Base-by-base conservation (phyloP, 1,140 invertebrate genomes). In the Caenorhabditis tropicalis region DNA sequence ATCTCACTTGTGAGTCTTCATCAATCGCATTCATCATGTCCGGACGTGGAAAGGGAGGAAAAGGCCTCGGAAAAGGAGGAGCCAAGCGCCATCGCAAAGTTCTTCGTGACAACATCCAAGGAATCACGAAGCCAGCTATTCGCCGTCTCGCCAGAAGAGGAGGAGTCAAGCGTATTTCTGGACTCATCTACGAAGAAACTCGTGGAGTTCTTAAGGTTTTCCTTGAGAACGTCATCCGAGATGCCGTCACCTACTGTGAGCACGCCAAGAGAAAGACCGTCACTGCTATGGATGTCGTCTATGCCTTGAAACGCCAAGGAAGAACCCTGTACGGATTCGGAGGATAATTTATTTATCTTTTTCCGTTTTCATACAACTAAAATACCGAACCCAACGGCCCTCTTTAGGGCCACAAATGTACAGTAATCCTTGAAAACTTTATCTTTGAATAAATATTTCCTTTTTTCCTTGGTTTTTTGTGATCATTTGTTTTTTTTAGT, bases 201-300 rank as follows among this genome's bases (percentile, higher is more conserved):
- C 86, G 86, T 29, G 86, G 86, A 49, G 86, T 87, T 43, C 74
- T 87, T 7, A 87, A 87, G 70, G 85, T 87, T 6, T 95, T 95
- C 91, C 91, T 95, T 81, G 94, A 95, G 91, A 95, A 95, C 89
- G 94, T 95, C 0, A 95, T 95, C 89, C 93, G 94, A 82, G 95
- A 95, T 91, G 94, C 94, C 15, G 94, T 95, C 81, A 95, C 94
- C 21, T 95, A 95, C 92, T 95, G 94, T 19, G 94, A 94, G 91
- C 94, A 95, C 91, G 94, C 94, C 86, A 95, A 95, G 92, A 92
- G 95, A 87, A 95, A 95, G 92, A 95, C 95, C 31, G 93, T 94
- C 48, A 95, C 95, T 15, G 94, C 95, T 80, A 95, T 95, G 95
- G 95, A 96, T 89, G 94, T 95, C 27, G 95, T 95, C 29, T 95